Percentiles rank a stretch among this genome's conserved stretches.
These are phyloP conservation scores for Limnothrissa miodon DNA, from an alignment of 2,113 vertebrate genomes.

Conservation along the genomic window DNA sequence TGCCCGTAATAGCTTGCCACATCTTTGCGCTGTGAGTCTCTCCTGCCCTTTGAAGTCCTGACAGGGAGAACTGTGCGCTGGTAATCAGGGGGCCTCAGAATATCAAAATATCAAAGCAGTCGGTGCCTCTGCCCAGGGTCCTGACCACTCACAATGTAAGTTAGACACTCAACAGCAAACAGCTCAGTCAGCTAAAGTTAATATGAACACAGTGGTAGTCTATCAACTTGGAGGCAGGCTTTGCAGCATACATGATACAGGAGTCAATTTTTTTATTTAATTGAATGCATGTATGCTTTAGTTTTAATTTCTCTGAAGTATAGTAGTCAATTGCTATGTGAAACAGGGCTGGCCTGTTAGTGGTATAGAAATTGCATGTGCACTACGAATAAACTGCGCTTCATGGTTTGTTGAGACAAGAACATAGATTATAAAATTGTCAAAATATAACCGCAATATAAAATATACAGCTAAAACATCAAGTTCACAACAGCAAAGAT, in stretches of 20 bases:
- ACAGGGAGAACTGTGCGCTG: slow-evolving; percentile 45
- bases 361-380: too few relatives aligned
- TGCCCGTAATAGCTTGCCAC: slow-evolving; percentile 52
- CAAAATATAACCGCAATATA: too few relatives aligned
- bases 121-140: background rate
- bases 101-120: slow-evolving; percentile 11
- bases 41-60: slow-evolving; percentile 59
- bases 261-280: background rate
- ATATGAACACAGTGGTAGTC: background rate
- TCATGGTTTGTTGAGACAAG: too few relatives aligned
- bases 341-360: too few relatives aligned
- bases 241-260: background rate
- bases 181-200: background rate
- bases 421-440: too few relatives aligned
- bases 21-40: slow-evolving; percentile 35
- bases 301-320: background rate
- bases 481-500: too few relatives aligned
- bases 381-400: background rate
- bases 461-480: too few relatives aligned
- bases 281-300: background rate
- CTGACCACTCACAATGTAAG: background rate
- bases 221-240: background rate
- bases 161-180: too few relatives aligned
- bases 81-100: background rate
- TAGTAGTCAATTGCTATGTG: background rate